A percentile compares a stretch with the other conserved stretches of the same genome.
These are phyloP conservation scores for Phataginus tricuspis DNA, from an alignment of 2,797 vertebrate genomes.

Conservation along the genomic window DNA sequence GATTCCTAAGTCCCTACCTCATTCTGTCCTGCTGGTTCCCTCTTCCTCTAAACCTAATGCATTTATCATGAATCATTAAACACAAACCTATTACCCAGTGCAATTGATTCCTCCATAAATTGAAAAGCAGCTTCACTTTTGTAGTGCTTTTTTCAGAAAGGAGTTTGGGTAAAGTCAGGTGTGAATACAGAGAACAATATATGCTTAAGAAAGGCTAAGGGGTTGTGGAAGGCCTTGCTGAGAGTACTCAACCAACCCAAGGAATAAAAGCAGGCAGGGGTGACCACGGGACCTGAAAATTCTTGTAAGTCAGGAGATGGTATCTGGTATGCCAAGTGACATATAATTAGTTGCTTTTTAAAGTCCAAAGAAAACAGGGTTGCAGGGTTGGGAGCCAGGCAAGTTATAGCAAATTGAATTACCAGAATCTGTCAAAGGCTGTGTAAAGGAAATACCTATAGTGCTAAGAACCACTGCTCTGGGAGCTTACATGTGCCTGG, in stretches of 20 bases:
- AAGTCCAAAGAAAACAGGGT: neutral
- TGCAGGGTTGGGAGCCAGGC: neutral
- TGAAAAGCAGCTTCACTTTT: conserved; percentile 33
- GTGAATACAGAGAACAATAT: neutral
- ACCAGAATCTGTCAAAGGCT: neutral
- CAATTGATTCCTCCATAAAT: conserved; percentile 66
- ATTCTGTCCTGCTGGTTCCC: conserved; percentile 20
- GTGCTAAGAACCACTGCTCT: neutral
- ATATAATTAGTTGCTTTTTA: neutral
- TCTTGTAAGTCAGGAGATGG: neutral
- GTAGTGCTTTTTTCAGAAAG: neutral
- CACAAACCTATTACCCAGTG: conserved; percentile 67
- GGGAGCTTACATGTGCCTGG: neutral
- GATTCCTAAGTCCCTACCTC: neutral
- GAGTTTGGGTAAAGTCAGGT: conserved; percentile 43
- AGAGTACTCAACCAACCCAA: neutral
- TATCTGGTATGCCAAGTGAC: neutral
- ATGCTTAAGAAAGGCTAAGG: neutral
- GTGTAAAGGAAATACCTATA: neutral
- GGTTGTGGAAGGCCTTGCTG: neutral
- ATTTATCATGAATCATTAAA: conserved; percentile 78
- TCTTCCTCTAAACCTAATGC: conserved; percentile 48
- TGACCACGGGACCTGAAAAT: neutral
- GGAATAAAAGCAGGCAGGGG: neutral
- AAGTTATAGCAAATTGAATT: neutral